Conservation (phyloP, 2,888 invertebrate genomes). For the Caenorhabditis sp. region DNA sequence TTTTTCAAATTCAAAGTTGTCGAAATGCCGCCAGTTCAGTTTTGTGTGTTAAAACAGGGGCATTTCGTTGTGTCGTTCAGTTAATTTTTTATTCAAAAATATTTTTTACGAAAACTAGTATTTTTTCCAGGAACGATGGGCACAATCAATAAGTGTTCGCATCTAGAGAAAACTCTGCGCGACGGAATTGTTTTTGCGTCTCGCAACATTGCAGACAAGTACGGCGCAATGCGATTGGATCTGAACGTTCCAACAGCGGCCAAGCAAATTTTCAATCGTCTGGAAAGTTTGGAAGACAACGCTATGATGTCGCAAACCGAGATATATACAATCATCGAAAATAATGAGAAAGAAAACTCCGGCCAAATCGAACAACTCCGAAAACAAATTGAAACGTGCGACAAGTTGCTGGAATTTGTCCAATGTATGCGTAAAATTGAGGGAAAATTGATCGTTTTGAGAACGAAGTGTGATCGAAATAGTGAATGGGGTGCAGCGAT, state of each 20-base stretch:
- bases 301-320: conserved; percentile 17
- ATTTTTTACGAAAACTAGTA: too few relatives aligned
- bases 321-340: conserved; percentile 13
- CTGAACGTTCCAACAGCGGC: conserved; percentile 19
- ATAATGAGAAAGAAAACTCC: conserved; percentile 28
- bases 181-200: conserved; percentile 29
- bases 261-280: conserved; percentile 23
- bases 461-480: conserved; percentile 15
- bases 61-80: background rate
- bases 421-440: conserved; percentile 28
- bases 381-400: background rate
- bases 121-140: too few relatives aligned
- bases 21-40: too few relatives aligned
- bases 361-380: background rate
- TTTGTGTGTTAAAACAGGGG: too few relatives aligned
- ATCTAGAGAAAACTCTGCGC: conserved; percentile 27
- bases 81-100: background rate
- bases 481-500: conserved; percentile 35
- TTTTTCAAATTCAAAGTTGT: too few relatives aligned
- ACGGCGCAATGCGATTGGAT: conserved; percentile 27
- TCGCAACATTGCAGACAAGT: conserved; percentile 29
- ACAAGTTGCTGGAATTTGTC: background rate
- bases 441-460: conserved; percentile 27
- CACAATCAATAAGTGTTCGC: background rate
- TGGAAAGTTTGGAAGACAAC: conserved; percentile 24